Conservation (phyloP, 2,888 invertebrate genomes). For the Salticus scenicus region DNA sequence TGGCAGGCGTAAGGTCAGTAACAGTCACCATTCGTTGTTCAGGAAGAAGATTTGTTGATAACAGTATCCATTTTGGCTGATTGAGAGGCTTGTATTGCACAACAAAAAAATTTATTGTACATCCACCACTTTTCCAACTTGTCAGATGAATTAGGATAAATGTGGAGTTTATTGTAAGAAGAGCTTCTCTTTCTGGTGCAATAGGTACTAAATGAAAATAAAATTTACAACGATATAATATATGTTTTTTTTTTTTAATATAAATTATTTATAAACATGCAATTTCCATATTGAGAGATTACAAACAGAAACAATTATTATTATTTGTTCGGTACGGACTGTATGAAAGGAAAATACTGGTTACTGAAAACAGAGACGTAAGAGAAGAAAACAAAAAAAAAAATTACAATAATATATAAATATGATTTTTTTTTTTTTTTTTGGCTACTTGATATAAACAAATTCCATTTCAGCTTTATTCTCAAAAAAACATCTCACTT, state of each 20-base stretch:
- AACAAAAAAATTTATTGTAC: conserved; percentile 95
- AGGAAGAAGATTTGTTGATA: conserved; percentile 93
- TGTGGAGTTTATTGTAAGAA: conserved; percentile 94
- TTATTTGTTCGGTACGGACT: too few species aligned
- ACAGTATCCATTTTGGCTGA: conserved; percentile 89
- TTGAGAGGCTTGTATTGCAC: conserved; percentile 83
- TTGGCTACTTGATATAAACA: too few species aligned
- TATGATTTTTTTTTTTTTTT: too few species aligned
- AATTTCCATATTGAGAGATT: too few species aligned
- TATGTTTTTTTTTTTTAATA: neutral
- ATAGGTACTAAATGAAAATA: conserved; percentile 87
- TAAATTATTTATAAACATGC: too few species aligned
- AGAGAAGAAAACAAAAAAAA: too few species aligned
- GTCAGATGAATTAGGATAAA: conserved; percentile 93
- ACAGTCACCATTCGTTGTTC: conserved; percentile 71
- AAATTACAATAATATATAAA: too few species aligned
- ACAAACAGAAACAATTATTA: too few species aligned
- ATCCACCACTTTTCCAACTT: conserved; percentile 96
- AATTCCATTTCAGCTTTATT: too few species aligned
- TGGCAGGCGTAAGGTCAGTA: conserved; percentile 89
- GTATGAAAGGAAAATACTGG: too few species aligned
- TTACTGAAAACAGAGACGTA: too few species aligned
- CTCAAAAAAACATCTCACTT: too few species aligned
- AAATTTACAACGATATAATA: neutral
- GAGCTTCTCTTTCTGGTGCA: conserved; percentile 90